phyloP scores from a whole-genome alignment of 2,888 invertebrate genomes.

The Cataglyphis livida region DNA sequence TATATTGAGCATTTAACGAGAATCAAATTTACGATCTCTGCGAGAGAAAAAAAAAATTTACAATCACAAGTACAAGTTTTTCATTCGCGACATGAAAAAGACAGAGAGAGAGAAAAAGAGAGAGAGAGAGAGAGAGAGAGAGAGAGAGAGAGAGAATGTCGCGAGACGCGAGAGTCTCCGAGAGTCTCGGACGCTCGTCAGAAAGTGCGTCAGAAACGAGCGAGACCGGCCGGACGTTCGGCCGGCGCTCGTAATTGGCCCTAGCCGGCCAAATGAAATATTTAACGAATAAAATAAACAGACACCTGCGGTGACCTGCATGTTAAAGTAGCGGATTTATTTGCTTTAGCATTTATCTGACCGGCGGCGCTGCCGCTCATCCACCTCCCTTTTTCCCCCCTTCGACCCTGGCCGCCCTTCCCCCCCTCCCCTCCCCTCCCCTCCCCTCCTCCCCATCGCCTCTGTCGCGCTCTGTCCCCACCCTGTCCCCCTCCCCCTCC shows the following conservation, averaged over 20 bases:
- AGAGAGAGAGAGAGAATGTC: constrained; percentile 24
- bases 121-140: constrained; percentile 20
- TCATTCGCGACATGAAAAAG: constrained; percentile 7
- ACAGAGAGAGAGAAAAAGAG: constrained; percentile 27
- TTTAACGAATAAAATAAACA: constrained; percentile 86
- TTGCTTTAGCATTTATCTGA: constrained; percentile 82
- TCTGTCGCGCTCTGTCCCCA: constrained; percentile 8
- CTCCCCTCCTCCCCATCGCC: not conserved
- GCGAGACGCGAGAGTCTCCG: constrained; percentile 25
- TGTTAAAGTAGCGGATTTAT: constrained; percentile 85
- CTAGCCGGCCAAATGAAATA: constrained; percentile 84
- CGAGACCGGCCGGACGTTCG: constrained; percentile 54
- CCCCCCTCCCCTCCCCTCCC: not conserved
- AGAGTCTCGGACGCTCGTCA: constrained; percentile 60
- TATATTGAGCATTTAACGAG: not conserved
- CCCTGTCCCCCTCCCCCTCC: constrained; percentile 4
- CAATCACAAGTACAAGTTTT: not conserved
- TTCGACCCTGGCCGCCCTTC: constrained; percentile 25
- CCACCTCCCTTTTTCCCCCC: constrained; percentile 16
- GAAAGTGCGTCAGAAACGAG: constrained; percentile 43
- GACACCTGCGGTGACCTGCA: constrained; percentile 84
- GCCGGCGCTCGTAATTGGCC: constrained; percentile 81
- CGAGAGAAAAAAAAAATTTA: not conserved
- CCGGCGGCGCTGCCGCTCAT: constrained; percentile 69
- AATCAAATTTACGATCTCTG: not conserved